Evolutionary conservation across 2,888 invertebrate species (phyloP).

Genomic region (Calameuta pallipes): DNA sequence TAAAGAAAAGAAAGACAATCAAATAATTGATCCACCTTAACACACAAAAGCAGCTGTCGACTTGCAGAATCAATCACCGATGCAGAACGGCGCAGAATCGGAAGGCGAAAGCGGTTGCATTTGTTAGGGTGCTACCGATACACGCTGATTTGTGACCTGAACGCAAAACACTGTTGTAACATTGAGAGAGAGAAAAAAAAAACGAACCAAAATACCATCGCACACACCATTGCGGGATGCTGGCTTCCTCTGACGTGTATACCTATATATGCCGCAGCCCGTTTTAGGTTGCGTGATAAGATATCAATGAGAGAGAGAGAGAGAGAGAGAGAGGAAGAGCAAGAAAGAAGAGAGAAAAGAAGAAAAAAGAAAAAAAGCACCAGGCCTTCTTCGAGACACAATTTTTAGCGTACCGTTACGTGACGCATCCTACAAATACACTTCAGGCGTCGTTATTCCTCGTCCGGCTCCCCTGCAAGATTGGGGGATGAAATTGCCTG

Average conservation of each 20-base stretch:
- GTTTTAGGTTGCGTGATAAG: slow-evolving; percentile 25
- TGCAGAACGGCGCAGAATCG: slow-evolving; percentile 83
- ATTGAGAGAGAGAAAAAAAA: slow-evolving; percentile 19
- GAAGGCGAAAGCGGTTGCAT: slow-evolving; percentile 87
- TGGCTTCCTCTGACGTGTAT: slow-evolving; percentile 50
- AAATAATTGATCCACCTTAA: slow-evolving; percentile 50
- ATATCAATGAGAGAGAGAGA: neutral
- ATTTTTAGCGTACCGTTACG: neutral
- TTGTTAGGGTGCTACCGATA: slow-evolving; percentile 70
- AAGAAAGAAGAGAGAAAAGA: neutral
- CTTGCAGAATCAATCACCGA: slow-evolving; percentile 83
- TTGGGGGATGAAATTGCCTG: neutral
- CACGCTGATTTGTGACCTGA: slow-evolving; percentile 10
- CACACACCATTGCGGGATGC: slow-evolving; percentile 40
- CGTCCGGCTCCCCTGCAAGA: neutral
- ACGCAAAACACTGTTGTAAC: slow-evolving; percentile 18
- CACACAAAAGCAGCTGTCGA: slow-evolving; percentile 77
- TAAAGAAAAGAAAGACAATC: neutral
- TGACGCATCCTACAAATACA: neutral
- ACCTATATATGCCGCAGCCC: slow-evolving; percentile 33
- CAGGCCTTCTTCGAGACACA: neutral
- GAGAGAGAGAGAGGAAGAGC: slow-evolving; percentile 9
- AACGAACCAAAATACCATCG: slow-evolving; percentile 37
- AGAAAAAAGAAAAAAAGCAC: neutral
- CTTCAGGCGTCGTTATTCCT: neutral